phyloP scores from a whole-genome alignment of 2,888 invertebrate species.

The Eupithecia insigniata region DNA sequence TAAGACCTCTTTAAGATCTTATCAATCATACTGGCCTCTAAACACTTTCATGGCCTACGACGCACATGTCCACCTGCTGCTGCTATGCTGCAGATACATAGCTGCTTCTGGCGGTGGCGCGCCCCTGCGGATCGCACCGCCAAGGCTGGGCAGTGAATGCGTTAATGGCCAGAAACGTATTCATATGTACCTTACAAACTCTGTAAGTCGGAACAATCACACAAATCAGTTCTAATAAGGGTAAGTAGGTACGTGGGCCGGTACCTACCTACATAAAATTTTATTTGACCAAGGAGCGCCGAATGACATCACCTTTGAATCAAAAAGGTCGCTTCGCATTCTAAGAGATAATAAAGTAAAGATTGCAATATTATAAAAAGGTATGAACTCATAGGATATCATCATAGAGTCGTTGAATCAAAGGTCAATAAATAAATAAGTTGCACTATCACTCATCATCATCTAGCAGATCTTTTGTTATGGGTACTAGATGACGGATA shows the following conservation, averaged over 20 bases:
- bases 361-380: conserved; percentile 21
- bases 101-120: no score
- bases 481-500: no score
- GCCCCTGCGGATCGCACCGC: no score
- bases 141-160: no score
- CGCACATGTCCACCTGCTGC: no score
- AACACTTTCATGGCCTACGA: no score
- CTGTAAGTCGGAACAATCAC: conserved; percentile 18
- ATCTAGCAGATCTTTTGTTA: no score
- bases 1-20: no score
- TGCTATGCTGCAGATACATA: no score
- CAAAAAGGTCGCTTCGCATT: conserved; percentile 49
- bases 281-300: conserved; percentile 54
- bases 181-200: background rate
- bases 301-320: conserved; percentile 61
- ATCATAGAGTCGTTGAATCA: background rate
- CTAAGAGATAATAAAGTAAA: conserved; percentile 38
- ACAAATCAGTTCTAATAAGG: conserved; percentile 54
- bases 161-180: background rate
- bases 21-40: no score
- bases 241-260: conserved; percentile 55
- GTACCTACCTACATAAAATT: conserved; percentile 37
- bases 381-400: conserved; percentile 3
- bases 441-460: no score
- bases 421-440: no score